Conservation (phyloP, 2,888 invertebrate species). For the Gisinianus flammeolus region DNA sequence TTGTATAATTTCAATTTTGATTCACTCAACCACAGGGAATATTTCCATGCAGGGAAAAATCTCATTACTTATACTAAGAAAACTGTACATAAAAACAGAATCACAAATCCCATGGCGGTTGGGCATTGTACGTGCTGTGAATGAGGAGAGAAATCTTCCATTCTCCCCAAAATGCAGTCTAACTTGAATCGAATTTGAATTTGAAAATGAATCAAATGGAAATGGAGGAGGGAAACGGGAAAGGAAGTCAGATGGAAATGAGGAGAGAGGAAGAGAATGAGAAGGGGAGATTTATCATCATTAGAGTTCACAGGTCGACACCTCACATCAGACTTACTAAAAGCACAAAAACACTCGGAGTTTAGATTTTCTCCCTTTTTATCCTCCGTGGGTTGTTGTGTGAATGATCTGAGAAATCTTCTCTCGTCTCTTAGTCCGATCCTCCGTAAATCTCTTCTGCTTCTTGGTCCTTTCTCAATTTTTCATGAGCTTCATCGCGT, state of each 20-base stretch:
- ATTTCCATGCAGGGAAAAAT: too few species aligned
- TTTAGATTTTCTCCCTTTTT: background rate
- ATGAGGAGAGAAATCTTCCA: too few species aligned
- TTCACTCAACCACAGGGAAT: too few species aligned
- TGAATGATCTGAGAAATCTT: background rate
- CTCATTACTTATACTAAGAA: too few species aligned
- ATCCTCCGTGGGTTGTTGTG: background rate
- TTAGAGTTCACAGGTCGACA: slow-evolving; percentile 4
- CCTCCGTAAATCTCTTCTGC: background rate
- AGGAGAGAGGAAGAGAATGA: background rate
- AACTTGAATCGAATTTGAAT: too few species aligned
- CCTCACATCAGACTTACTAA: background rate
- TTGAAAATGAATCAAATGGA: background rate
- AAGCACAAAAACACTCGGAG: background rate
- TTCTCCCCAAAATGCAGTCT: too few species aligned
- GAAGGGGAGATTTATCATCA: slow-evolving; percentile 6
- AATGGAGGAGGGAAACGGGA: background rate
- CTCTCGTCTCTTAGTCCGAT: background rate
- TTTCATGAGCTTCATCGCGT: too few species aligned
- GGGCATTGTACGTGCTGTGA: too few species aligned
- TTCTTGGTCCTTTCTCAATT: background rate
- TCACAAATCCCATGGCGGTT: too few species aligned
- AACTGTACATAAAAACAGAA: too few species aligned
- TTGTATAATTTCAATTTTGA: too few species aligned
- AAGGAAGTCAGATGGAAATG: background rate